Conservation (phyloP, 2,797 vertebrate species). For the Silurus aristotelis region DNA sequence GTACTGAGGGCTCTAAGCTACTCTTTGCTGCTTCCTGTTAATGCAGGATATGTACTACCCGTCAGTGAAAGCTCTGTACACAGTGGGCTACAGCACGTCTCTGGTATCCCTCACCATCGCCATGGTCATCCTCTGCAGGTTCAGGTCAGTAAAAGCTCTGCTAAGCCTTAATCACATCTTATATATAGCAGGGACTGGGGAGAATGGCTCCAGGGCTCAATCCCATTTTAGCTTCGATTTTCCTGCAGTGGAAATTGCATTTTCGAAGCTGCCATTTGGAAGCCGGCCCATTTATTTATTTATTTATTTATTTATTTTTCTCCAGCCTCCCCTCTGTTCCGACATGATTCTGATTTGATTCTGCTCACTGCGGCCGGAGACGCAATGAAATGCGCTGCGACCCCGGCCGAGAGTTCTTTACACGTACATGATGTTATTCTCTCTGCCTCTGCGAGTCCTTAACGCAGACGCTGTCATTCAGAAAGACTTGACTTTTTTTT, state of each 20-base stretch:
- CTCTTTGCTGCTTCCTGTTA: background rate
- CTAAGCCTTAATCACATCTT: slow-evolving; percentile 31
- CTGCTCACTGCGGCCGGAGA: slow-evolving; percentile 1
- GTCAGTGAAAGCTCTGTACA: slow-evolving; percentile 95
- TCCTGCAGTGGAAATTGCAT: slow-evolving; percentile 34
- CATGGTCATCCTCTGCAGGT: slow-evolving; percentile 96
- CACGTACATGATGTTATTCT: background rate
- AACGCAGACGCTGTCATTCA: background rate
- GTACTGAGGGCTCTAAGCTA: background rate
- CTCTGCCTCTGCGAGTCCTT: background rate
- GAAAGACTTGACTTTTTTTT: background rate
- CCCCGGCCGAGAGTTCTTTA: background rate
- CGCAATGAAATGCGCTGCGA: slow-evolving; percentile 35
- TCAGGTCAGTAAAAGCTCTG: slow-evolving; percentile 80
- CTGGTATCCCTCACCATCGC: slow-evolving; percentile 93
- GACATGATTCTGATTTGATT: slow-evolving; percentile 34
- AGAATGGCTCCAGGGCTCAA: slow-evolving; percentile 9
- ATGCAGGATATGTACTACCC: slow-evolving; percentile 86
- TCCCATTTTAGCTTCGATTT: slow-evolving; percentile 12
- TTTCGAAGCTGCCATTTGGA: slow-evolving; percentile 27
- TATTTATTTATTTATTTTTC: background rate
- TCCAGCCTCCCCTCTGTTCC: background rate
- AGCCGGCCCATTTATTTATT: background rate
- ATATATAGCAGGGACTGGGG: slow-evolving; percentile 9
- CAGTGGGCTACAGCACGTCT: slow-evolving; percentile 95